Evolutionary conservation across 2,113 vertebrate species (phyloP).

Genomic region (Centrocercus urophasianus): DNA sequence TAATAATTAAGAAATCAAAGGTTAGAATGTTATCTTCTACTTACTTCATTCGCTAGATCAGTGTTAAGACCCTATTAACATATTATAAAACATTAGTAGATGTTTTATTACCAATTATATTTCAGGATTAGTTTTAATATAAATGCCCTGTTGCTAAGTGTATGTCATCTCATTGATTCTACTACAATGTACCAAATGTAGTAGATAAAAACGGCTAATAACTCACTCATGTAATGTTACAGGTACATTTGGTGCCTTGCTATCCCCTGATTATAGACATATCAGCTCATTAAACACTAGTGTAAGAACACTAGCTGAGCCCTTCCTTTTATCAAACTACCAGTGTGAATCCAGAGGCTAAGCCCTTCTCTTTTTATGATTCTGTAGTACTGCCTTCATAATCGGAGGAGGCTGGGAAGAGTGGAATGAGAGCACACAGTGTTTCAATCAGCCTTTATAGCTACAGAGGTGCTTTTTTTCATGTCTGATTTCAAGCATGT

Average conservation of each 20-base stretch:
- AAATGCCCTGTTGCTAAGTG: slow-evolving; percentile 39
- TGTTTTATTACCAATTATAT: slow-evolving; percentile 69
- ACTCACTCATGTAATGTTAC: slow-evolving; percentile 65
- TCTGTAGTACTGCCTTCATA: not conserved
- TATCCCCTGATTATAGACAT: slow-evolving; percentile 54
- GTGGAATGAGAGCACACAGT: not conserved
- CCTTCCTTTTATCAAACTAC: slow-evolving; percentile 66
- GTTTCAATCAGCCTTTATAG: not conserved
- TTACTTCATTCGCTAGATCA: slow-evolving; percentile 1
- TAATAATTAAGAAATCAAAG: not conserved
- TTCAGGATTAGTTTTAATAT: slow-evolving; percentile 64
- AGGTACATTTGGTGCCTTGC: slow-evolving; percentile 70
- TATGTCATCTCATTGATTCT: slow-evolving; percentile 63
- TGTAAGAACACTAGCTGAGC: slow-evolving; percentile 51
- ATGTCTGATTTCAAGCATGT: slow-evolving; percentile 36
- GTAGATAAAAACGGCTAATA: slow-evolving; percentile 72
- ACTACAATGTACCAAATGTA: not conserved
- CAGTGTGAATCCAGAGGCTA: slow-evolving; percentile 56
- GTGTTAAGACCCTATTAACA: slow-evolving; percentile 31
- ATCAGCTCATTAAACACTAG: slow-evolving; percentile 75
- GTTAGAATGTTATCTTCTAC: not conserved
- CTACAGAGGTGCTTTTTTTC: not conserved
- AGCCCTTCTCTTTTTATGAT: slow-evolving; percentile 56
- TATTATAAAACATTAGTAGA: slow-evolving; percentile 60
- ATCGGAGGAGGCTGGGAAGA: not conserved